These are phyloP conservation scores for Andrena fulva DNA, from an alignment of 2,888 invertebrate species.

Conservation along the genomic window DNA sequence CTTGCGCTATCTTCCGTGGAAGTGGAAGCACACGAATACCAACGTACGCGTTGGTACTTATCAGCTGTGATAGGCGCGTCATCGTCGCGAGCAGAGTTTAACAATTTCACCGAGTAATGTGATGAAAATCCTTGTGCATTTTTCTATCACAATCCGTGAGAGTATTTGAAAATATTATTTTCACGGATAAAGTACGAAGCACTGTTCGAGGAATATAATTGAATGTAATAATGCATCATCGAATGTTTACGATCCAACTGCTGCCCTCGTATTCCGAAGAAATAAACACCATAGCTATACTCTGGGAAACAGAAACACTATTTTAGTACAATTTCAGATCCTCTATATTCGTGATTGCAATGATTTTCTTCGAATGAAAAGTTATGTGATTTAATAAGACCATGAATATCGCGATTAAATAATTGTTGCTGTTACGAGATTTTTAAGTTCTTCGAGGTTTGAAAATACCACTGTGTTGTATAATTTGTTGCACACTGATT, in stretches of 20 bases:
- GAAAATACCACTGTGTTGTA: too few relatives aligned
- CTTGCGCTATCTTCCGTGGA: conserved; percentile 37
- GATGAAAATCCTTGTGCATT: conserved; percentile 34
- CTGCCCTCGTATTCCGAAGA: too few relatives aligned
- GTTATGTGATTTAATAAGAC: too few relatives aligned
- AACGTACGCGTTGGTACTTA: conserved; percentile 10
- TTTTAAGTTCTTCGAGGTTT: not conserved
- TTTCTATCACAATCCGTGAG: not conserved
- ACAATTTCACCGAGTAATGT: conserved; percentile 40
- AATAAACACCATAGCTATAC: too few relatives aligned
- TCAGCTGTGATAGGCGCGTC: conserved; percentile 8
- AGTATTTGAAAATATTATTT: not conserved
- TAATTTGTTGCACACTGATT: not conserved
- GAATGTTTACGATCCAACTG: not conserved
- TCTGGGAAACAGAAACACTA: too few relatives aligned
- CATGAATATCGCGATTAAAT: too few relatives aligned
- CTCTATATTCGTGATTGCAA: too few relatives aligned
- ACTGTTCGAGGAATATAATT: not conserved
- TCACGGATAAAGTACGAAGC: not conserved
- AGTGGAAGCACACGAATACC: conserved; percentile 55
- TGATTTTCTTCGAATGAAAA: too few relatives aligned
- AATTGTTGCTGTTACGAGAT: too few relatives aligned
- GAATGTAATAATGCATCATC: not conserved
- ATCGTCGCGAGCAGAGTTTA: conserved; percentile 2
- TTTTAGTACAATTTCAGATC: too few relatives aligned